Evolutionary conservation across 2,888 invertebrate species (phyloP).

Genomic region (Lordiphosa fenestrarum): DNA sequence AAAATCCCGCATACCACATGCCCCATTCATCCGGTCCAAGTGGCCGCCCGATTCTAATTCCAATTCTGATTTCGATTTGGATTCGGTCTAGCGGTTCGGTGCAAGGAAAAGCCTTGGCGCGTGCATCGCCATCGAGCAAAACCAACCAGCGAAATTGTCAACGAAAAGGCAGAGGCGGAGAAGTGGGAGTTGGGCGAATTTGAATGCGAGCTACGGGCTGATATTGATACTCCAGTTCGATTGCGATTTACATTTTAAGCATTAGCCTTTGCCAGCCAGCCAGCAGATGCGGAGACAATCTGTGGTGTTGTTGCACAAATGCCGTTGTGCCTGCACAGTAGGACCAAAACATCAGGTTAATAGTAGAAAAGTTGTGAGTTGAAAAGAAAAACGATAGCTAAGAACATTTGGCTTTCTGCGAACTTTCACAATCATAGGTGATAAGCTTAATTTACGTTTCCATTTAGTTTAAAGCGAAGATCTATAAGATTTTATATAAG

Average conservation of each 20-base stretch:
- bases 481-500: no score
- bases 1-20: conserved; percentile 27
- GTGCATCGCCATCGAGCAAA: conserved; percentile 42
- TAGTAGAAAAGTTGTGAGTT: no score
- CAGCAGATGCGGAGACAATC: conserved; percentile 6
- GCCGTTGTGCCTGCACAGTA: conserved; percentile 25
- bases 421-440: no score
- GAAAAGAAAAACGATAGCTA: no score
- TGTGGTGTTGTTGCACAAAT: conserved; percentile 32
- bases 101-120: conserved; percentile 63
- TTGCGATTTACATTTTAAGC: conserved; percentile 37
- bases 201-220: conserved; percentile 19
- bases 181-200: not conserved
- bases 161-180: not conserved
- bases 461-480: no score
- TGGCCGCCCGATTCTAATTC: conserved; percentile 19
- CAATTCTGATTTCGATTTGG: conserved; percentile 8
- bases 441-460: no score
- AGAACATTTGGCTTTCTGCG: no score
- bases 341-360: no score
- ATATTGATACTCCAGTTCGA: conserved; percentile 29
- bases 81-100: conserved; percentile 53
- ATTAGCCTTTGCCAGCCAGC: conserved; percentile 27
- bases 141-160: conserved; percentile 18
- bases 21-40: conserved; percentile 40